These are phyloP conservation scores for Mesitornis unicolor DNA, from an alignment of 2,113 vertebrate genomes.

Conservation along the genomic window DNA sequence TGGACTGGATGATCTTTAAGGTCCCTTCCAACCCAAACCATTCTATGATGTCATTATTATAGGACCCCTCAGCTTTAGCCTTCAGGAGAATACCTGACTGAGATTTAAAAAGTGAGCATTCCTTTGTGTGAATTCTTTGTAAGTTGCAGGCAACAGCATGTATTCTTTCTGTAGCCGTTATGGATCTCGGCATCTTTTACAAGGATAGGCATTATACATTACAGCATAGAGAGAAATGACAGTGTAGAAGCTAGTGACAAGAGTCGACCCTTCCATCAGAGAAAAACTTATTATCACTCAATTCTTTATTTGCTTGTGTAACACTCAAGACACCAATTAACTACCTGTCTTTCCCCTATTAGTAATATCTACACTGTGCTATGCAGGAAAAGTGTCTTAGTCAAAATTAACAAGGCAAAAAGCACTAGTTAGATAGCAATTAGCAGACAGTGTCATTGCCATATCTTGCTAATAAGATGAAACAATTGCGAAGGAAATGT, in stretches of 20 bases:
- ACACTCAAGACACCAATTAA: constrained; percentile 38
- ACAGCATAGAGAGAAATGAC: not conserved
- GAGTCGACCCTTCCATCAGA: not conserved
- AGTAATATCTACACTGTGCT: not conserved
- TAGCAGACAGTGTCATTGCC: constrained; percentile 42
- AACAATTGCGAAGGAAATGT: constrained; percentile 14
- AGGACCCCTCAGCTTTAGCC: not conserved
- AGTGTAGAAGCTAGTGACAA: not conserved
- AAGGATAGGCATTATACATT: not conserved
- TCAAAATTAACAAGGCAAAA: constrained; percentile 61
- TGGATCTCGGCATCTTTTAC: not conserved
- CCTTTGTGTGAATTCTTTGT: not conserved
- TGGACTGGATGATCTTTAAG: too few relatives aligned
- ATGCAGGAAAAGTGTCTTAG: not conserved
- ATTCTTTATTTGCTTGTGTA: constrained; percentile 10
- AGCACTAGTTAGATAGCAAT: constrained; percentile 38
- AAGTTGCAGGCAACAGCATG: not conserved
- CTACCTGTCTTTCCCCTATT: constrained; percentile 17
- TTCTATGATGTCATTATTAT: too few relatives aligned
- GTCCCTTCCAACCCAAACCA: too few relatives aligned
- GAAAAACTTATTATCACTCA: not conserved
- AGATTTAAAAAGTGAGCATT: not conserved
- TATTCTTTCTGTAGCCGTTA: not conserved
- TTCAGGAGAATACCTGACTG: not conserved
- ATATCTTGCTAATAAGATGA: constrained; percentile 46